phyloP scores from a whole-genome alignment of 1,140 invertebrate species.

The Rhynchophorus ferrugineus region DNA sequence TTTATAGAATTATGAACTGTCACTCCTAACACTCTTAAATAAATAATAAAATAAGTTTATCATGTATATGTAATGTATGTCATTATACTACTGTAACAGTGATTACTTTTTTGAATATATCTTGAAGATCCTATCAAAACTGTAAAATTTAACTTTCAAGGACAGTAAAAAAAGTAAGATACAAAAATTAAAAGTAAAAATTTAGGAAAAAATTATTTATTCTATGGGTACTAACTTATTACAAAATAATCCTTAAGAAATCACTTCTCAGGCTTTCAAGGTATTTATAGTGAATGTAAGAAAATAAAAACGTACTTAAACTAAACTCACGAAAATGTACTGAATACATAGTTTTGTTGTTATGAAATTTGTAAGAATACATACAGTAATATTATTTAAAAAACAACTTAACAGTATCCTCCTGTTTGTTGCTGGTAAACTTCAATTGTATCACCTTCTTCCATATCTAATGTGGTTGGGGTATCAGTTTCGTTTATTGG shows the following conservation, averaged over 20 bases:
- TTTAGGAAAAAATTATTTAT: background rate
- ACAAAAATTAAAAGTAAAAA: background rate
- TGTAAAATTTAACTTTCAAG: too few species aligned
- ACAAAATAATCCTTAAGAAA: background rate
- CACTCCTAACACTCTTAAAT: too few species aligned
- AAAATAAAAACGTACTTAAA: background rate
- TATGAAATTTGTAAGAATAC: background rate
- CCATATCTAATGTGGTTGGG: constrained; percentile 84
- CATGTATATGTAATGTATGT: too few species aligned
- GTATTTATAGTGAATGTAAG: background rate
- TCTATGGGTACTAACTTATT: background rate
- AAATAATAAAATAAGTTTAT: too few species aligned
- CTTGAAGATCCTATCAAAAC: too few species aligned
- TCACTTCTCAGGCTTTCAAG: background rate
- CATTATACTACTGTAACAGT: too few species aligned
- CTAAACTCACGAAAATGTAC: background rate
- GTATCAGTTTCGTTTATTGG: constrained; percentile 92
- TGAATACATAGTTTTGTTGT: background rate
- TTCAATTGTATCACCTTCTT: constrained; percentile 92
- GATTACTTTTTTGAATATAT: too few species aligned
- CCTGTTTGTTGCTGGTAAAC: constrained; percentile 92
- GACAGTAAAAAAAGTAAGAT: too few species aligned
- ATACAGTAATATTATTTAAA: background rate
- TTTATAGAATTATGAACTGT: too few species aligned
- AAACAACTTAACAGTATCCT: constrained; percentile 42